These are phyloP conservation scores for Microcaecilia unicolor DNA, from an alignment of 2,797 vertebrate species.

Conservation along the genomic window DNA sequence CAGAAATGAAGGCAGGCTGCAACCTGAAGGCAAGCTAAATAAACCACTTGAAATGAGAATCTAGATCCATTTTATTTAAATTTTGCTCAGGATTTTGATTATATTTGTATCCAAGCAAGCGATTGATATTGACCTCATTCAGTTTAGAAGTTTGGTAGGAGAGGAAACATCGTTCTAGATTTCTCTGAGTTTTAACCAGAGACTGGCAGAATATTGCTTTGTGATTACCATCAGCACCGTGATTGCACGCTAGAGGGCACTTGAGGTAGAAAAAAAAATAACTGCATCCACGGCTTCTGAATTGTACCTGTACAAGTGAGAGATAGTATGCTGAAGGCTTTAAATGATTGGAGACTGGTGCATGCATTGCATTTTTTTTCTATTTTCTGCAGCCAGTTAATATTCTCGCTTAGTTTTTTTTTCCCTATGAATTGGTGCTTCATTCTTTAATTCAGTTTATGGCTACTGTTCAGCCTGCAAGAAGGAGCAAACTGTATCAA, in stretches of 20 bases:
- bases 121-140: conserved; percentile 8
- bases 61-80: neutral
- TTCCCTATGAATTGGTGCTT: too few relatives aligned
- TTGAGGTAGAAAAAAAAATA: conserved; percentile 54
- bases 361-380: too few relatives aligned
- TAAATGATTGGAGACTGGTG: too few relatives aligned
- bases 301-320: neutral
- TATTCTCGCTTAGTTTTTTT: too few relatives aligned
- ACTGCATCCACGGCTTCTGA: neutral
- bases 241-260: conserved; percentile 85
- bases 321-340: too few relatives aligned
- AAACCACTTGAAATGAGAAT: too few relatives aligned
- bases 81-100: neutral
- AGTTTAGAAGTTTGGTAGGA: conserved; percentile 9
- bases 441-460: too few relatives aligned
- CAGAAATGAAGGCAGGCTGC: too few relatives aligned
- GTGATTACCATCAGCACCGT: conserved; percentile 42
- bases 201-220: conserved; percentile 6
- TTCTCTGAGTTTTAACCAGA: conserved; percentile 15
- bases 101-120: conserved; percentile 9
- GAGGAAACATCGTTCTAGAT: conserved; percentile 2
- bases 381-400: too few relatives aligned
- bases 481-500: too few relatives aligned
- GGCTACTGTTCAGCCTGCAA: too few relatives aligned
- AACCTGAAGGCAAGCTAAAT: too few relatives aligned